Evolutionary conservation across 2,888 invertebrate genomes (phyloP), one percentile per base, ranked within the genome.

Genomic region (Opisthograptis luteolata): DNA sequence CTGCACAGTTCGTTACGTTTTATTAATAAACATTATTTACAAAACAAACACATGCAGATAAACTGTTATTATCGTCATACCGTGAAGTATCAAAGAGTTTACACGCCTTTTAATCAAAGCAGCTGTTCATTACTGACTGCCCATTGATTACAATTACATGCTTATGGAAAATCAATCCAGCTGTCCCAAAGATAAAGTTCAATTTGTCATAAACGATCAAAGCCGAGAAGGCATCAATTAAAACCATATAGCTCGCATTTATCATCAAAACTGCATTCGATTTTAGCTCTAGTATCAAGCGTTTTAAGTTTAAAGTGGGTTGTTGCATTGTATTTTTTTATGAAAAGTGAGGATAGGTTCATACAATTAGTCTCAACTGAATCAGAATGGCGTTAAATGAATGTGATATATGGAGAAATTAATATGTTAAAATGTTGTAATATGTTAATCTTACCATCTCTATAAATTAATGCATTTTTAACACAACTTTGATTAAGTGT

Each of bases 1-100:
- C 45, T 49, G n/a, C 41, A 50, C 53, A 58, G 53, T 52, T 8
- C 22, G 14, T 15, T 17, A 34, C 34, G 19, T 39, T 50, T 58
- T 58, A 61, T 49, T 49, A 56, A 56, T 56, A 39, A 50, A 22
- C 20, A 31, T 42, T 47, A 49, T 60, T 58, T 52, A 61, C 51
- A 54, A 60, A 58, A 53, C 47, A 56, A 22, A 44, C 43, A 55
- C 19, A 53, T 19, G n/a, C n/a, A 57, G 39, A 58, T 39, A 49
- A 47, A 36, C 46, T 39, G 50, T 53, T 45, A 52, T 31, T 31
- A 49, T 31, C 32, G 9, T 43, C 44, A 28, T 49, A 28, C 28
- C 28, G 39, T 34, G 44, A 28, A 45, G 36, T 37, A 36, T 36
- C 20, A 40, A 40, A 41, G 22, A 35, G 40, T 44, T 51, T 51